These are phyloP conservation scores for Pandemis heparana DNA, from an alignment of 2,888 invertebrate species.

Conservation along the genomic window DNA sequence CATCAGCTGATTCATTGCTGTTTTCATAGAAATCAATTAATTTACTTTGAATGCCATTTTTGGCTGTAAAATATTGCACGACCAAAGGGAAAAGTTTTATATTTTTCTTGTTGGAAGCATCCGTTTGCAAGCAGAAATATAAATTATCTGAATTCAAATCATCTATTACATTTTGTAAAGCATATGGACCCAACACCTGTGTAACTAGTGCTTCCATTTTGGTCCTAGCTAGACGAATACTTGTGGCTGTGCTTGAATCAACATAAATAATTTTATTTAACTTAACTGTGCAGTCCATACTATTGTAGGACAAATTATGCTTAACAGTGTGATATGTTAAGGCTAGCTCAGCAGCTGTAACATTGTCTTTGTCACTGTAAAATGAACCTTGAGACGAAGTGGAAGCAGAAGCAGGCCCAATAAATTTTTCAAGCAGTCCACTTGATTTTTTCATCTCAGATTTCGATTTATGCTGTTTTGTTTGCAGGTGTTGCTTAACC, in stretches of 20 bases:
- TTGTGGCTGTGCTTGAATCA: no score
- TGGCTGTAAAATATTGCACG: slow-evolving; percentile 49
- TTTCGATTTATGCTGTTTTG: no score
- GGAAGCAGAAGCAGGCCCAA: no score
- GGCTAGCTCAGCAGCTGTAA: slow-evolving; percentile 44
- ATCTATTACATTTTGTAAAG: slow-evolving; percentile 45
- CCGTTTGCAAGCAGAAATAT: slow-evolving; percentile 51
- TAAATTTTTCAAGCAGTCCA: no score
- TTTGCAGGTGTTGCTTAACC: no score
- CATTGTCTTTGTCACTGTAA: no score
- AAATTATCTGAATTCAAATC: slow-evolving; percentile 49
- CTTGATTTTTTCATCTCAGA: no score
- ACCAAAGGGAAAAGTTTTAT: slow-evolving; percentile 52
- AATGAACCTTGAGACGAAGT: no score
- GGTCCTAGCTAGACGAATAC: no score
- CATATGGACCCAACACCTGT: slow-evolving; percentile 3
- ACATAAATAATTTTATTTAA: no score
- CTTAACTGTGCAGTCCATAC: slow-evolving; percentile 12
- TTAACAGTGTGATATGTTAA: slow-evolving; percentile 47
- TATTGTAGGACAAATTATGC: no score
- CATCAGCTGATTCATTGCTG: slow-evolving; percentile 50
- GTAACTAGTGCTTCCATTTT: no score
- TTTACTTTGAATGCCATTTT: slow-evolving; percentile 50
- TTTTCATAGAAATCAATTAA: slow-evolving; percentile 53
- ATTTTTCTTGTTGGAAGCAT: slow-evolving; percentile 51